phyloP scores from a whole-genome alignment of 2,888 invertebrate genomes.

The Cataglyphis altisquamis region DNA sequence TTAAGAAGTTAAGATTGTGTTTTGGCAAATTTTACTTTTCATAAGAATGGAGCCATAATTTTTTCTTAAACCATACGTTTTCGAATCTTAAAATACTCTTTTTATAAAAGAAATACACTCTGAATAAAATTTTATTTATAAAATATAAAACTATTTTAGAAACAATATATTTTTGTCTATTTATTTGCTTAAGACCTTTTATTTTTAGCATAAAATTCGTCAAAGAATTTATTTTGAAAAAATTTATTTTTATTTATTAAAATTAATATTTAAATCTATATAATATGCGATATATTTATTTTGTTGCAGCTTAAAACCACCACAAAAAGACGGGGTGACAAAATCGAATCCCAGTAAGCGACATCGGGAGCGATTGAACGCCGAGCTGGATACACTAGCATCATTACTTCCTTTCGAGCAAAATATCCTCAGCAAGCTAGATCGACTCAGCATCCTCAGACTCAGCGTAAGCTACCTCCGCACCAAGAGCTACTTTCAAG shows the following conservation, averaged over 20 bases:
- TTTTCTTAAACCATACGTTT: no score
- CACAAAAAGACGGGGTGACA: slow-evolving; percentile 97
- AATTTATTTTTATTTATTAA: not conserved
- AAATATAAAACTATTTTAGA: not conserved
- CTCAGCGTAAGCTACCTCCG: slow-evolving; percentile 99
- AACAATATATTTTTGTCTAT: not conserved
- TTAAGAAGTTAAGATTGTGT: no score
- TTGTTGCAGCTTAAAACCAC: slow-evolving; percentile 94
- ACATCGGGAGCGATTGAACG: slow-evolving; percentile 98
- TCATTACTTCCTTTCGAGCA: slow-evolving; percentile 98
- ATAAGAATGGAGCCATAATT: no score
- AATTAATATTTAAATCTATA: not conserved
- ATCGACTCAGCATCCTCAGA: slow-evolving; percentile 98
- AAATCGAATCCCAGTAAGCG: slow-evolving; percentile 99
- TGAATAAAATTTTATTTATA: not conserved
- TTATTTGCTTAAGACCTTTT: not conserved
- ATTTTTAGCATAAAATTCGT: not conserved
- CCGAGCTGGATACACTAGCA: slow-evolving; percentile 98
- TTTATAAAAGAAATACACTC: not conserved
- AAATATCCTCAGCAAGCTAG: slow-evolving; percentile 98
- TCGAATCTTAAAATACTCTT: not conserved
- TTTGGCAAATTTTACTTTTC: no score
- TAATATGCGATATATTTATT: not conserved
- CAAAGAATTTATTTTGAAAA: not conserved
- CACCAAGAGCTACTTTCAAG: slow-evolving; percentile 99